Percentiles rank a stretch among this genome's conserved stretches.
Evolutionary conservation across 2,888 invertebrate genomes (phyloP).

Genomic region (Escarpia spicata): DNA sequence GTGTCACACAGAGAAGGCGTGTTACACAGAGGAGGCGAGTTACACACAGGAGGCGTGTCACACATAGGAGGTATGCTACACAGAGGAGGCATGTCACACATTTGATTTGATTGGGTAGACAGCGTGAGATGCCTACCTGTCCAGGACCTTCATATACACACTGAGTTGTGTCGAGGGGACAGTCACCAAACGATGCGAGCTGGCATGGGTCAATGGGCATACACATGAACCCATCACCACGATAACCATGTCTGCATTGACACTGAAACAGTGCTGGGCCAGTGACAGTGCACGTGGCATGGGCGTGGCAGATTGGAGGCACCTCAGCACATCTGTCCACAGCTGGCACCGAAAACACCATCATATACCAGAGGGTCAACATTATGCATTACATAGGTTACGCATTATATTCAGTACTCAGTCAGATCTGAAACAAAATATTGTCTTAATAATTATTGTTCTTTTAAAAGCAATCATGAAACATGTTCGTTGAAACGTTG

Average conservation of each 20-base stretch:
- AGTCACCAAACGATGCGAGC: conserved; percentile 49
- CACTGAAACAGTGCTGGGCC: conserved; percentile 47
- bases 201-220: conserved; percentile 54
- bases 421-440: too few species aligned
- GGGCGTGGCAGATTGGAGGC: conserved; percentile 42
- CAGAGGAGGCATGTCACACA: too few species aligned
- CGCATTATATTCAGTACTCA: too few species aligned
- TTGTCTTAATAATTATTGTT: too few species aligned
- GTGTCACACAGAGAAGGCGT: too few species aligned
- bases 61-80: too few species aligned
- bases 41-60: too few species aligned
- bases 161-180: conserved; percentile 45
- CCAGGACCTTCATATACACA: conserved; percentile 53
- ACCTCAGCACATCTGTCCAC: conserved; percentile 32
- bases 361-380: neutral
- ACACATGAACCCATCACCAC: conserved; percentile 55
- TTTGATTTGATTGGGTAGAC: neutral
- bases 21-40: too few species aligned
- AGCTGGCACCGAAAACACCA: conserved; percentile 17
- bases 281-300: conserved; percentile 47
- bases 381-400: neutral
- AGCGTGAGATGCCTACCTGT: conserved; percentile 42
- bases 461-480: too few species aligned
- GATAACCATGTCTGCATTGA: conserved; percentile 49
- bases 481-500: too few species aligned